A percentile compares a stretch with the other conserved stretches of the same genome.
Evolutionary conservation across 2,113 vertebrate species (phyloP).

Genomic region (Bambusicola thoracicus): DNA sequence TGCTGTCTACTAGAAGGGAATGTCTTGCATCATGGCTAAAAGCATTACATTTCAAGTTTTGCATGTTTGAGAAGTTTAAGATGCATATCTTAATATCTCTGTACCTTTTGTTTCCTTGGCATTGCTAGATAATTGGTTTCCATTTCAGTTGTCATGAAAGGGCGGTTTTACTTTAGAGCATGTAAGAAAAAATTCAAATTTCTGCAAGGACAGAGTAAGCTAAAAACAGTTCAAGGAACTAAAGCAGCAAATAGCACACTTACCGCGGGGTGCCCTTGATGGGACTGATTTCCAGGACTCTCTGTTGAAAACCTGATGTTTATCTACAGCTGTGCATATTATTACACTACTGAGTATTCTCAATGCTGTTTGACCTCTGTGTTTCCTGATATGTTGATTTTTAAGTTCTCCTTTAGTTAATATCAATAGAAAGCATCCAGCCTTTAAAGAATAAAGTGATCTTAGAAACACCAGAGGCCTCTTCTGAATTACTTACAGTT

Average conservation of each 20-base stretch:
- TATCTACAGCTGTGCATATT: background rate
- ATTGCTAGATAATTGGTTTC: constrained; percentile 32
- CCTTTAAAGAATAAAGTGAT: background rate
- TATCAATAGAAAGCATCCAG: background rate
- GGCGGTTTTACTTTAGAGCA: constrained; percentile 5
- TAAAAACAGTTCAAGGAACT: constrained; percentile 39
- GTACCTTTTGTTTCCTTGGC: constrained; percentile 34
- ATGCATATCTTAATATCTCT: constrained; percentile 36
- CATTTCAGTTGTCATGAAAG: constrained; percentile 37
- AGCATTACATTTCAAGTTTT: background rate
- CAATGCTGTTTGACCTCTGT: background rate
- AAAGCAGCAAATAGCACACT: constrained; percentile 7
- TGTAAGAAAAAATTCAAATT: constrained; percentile 21
- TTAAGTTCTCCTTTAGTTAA: background rate
- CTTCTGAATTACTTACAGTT: background rate
- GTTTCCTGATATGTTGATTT: background rate
- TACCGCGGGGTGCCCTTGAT: background rate
- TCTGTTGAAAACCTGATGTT: constrained; percentile 2
- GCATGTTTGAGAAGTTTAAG: constrained; percentile 38
- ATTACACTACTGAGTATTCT: background rate
- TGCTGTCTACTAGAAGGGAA: constrained; percentile 10
- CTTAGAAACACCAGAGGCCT: background rate
- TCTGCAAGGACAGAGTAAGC: background rate
- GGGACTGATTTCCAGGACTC: background rate
- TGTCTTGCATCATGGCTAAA: background rate